These are phyloP conservation scores for Chrysaora quinquecirrha DNA, from an alignment of 30 jellyfish, hydroid and myxozoan species.

Conservation along the genomic window DNA sequence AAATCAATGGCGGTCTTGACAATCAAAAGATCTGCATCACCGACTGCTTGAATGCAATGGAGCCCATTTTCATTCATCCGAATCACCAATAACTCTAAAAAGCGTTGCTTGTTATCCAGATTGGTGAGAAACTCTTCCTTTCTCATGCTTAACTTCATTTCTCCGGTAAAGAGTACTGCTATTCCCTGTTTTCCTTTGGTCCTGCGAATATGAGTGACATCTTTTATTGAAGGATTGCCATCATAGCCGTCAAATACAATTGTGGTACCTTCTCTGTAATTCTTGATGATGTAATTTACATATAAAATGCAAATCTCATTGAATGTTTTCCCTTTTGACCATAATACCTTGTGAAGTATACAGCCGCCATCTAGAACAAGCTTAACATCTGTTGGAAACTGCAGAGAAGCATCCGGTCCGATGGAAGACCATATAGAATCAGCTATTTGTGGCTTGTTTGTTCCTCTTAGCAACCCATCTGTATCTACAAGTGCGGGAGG, in stretches of 20 bases:
- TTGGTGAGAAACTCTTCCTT: slow-evolving; percentile 43
- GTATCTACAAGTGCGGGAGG: slow-evolving; percentile 17
- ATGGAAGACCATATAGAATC: slow-evolving; percentile 9
- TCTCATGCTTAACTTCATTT: slow-evolving; percentile 29
- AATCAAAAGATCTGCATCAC: slow-evolving; percentile 23
- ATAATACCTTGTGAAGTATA: slow-evolving; percentile 20
- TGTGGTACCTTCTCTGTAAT: slow-evolving; percentile 23
- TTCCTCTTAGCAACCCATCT: slow-evolving; percentile 23
- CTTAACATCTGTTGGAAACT: slow-evolving; percentile 7
- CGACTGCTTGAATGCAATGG: slow-evolving; percentile 12
- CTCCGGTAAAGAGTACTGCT: slow-evolving; percentile 26
- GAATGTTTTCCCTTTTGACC: slow-evolving; percentile 28
- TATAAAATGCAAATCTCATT: background rate
- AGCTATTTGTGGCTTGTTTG: slow-evolving; percentile 31
- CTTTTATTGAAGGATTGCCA: slow-evolving; percentile 22
- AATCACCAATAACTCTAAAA: background rate
- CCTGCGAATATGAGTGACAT: slow-evolving; percentile 45
- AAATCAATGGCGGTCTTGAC: slow-evolving; percentile 8
- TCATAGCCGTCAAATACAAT: slow-evolving; percentile 37
- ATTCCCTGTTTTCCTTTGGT: slow-evolving; percentile 16
- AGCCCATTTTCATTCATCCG: background rate
- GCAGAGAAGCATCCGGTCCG: slow-evolving; percentile 18
- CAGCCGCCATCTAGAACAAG: slow-evolving; percentile 4
- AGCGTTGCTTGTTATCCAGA: slow-evolving; percentile 40
- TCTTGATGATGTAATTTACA: background rate